Evolutionary conservation across 1,140 invertebrate genomes (phyloP), one percentile per base, ranked within the genome.

Genomic region (Orius insidiosus): DNA sequence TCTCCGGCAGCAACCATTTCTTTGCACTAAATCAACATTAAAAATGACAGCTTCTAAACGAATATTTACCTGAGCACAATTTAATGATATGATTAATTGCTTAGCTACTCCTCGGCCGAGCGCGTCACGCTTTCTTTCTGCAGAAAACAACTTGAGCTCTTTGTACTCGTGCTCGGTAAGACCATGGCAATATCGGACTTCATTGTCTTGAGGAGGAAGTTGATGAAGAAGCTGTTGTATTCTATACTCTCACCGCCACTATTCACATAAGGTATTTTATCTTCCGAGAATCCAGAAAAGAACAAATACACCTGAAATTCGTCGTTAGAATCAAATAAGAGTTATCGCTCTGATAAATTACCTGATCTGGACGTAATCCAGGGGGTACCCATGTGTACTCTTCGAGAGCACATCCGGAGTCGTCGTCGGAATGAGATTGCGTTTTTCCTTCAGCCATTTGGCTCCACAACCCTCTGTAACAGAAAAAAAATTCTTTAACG

Each of bases 311-410:
- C 90, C 90, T 97, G 72, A 48, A 76, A 46, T 2, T 13, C 10
- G 34, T 16, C n/a, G n/a, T 7, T 33, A 33, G n/a, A n/a, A 33
- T 7, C 32, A 7, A 6, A 33, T 33, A 33, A 33, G 6, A 33
- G n/a, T 33, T 6, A 33, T 33, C 32, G 6, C n/a, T 33, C 6
- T 6, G 32, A 7, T 6, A 24, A 53, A 60, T 69, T 64, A 96
- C 92, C 78, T 94, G 90, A 67, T 96, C 90, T 8, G 92, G 89
- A 64, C 89, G 77, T 3, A 96, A 70, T 48, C 90, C 90, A 3
- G 87, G 86, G 33, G 94, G 94, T 38, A 96, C 87, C 93, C 93
- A 98, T 0, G 89, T 92, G 65, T 97, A 98, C 61, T 98, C 94
- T 59, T 97, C 92, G 38, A 97, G 68, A 4, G 90, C 89, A 60